Evolutionary conservation across 2,113 vertebrate genomes (phyloP).

Genomic region (Pseudopipra pipra): DNA sequence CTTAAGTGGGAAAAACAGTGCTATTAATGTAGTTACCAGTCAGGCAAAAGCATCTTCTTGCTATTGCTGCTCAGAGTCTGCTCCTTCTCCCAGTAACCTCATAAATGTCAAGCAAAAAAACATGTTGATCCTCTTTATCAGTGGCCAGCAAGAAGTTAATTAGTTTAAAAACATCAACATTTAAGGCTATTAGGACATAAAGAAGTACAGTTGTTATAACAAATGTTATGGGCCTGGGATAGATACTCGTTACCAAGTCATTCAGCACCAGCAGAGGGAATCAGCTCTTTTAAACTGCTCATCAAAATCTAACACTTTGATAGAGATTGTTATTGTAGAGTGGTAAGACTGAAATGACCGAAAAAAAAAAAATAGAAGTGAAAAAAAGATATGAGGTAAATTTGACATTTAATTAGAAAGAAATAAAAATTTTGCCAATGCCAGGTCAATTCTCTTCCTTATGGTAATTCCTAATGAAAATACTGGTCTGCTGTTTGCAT

Average conservation of each 20-base stretch:
- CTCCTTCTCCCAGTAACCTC: neutral
- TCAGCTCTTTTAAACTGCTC: neutral
- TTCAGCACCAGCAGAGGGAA: neutral
- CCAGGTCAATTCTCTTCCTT: neutral
- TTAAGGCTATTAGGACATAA: neutral
- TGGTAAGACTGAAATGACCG: neutral
- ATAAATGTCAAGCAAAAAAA: neutral
- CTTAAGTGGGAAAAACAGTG: neutral
- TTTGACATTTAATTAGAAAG: neutral
- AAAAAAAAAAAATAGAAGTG: neutral
- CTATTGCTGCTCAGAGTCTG: neutral
- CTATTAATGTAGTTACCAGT: neutral
- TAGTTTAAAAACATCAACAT: neutral
- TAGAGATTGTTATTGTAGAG: neutral
- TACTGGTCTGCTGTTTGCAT: neutral
- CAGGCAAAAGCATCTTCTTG: neutral
- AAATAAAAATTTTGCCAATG: neutral
- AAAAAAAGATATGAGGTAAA: neutral
- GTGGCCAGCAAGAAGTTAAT: neutral
- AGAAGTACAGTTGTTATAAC: neutral
- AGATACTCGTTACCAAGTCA: neutral
- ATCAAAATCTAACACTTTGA: neutral
- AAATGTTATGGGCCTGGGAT: rapidly evolving
- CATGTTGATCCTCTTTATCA: neutral
- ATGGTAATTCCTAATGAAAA: neutral